Evolutionary conservation across 2,888 invertebrate genomes (phyloP), one percentile per base, ranked within the genome.

Genomic region (Drosophila buzzatii): DNA sequence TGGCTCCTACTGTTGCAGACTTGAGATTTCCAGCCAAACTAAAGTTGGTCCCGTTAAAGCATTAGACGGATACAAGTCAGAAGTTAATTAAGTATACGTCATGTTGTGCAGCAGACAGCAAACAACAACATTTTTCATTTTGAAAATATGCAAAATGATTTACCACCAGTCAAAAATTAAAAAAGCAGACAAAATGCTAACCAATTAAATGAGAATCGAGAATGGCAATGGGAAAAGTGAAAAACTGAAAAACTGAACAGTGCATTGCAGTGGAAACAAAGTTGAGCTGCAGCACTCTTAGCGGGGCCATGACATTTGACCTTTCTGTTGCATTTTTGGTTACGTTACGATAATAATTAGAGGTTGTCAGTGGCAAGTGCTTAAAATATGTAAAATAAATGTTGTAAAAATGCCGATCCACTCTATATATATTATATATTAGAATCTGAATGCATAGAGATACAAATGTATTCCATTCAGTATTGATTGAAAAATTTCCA

Each of bases 51-150:
- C n/a, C 9, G 23, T 1, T 41, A 10, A 33, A 6, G 27, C 5
- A 41, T 20, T 7, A 23, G 20, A 23, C 12, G 9, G 56, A 41
- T 45, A 18, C 20, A 45, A 51, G 47, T 49, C 47, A 52, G 49
- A 73, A 68, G 63, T 33, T 60, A 70, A 77, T 84, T 84, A 73
- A 64, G 87, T 60, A 81, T 81, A 77, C 87, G 78, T 55, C 73
- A 60, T 55, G 33, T 64, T 33, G 68, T 42, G 42, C 72, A 57
- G 53, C 51, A 55, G 69, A 55, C 47, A 44, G 18, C 5, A 12
- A 10, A n/a, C n/a, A n/a, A n/a, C n/a, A n/a, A n/a, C 53, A 37
- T 23, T 58, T 37, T 39, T 35, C 27, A 31, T 35, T 35, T 31
- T 33, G 14, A 18, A 18, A 33, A 49, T 39, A 60, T 49, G 47